These are phyloP conservation scores for human (Homo sapiens) DNA, from an alignment of 2,113 vertebrate genomes.

Conservation along the genomic window DNA sequence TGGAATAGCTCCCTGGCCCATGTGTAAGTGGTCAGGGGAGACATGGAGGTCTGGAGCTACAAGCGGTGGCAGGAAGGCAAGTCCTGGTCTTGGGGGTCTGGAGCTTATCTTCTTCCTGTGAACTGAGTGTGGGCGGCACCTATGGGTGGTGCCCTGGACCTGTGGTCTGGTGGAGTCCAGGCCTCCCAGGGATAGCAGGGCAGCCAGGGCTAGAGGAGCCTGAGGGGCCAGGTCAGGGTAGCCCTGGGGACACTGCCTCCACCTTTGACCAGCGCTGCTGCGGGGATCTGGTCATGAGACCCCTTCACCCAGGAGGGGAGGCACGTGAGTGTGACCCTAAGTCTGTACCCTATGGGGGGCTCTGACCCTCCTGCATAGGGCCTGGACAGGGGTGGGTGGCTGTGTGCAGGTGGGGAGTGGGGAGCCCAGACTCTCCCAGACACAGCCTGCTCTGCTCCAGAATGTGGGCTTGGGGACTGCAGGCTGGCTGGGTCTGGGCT, in stretches of 20 bases:
- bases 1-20: background rate
- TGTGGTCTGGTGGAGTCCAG: background rate
- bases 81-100: rapidly evolving
- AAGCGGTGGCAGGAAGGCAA: background rate
- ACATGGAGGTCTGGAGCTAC: background rate
- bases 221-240: background rate
- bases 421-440: rapidly evolving
- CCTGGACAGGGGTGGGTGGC: rapidly evolving
- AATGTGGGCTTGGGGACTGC: background rate
- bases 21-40: background rate
- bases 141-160: background rate
- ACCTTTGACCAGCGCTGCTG: background rate
- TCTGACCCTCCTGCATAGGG: background rate
- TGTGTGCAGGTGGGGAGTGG: background rate
- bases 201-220: rapidly evolving
- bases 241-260: background rate
- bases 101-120: background rate
- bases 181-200: too few relatives aligned
- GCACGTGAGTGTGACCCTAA: background rate
- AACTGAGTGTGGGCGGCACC: background rate
- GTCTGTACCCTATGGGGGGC: background rate
- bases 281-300: rapidly evolving
- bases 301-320: background rate
- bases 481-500: too few relatives aligned
- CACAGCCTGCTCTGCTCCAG: rapidly evolving